Conservation (phyloP, 2,797 vertebrate species). For the Pangasius krempfi region DNA sequence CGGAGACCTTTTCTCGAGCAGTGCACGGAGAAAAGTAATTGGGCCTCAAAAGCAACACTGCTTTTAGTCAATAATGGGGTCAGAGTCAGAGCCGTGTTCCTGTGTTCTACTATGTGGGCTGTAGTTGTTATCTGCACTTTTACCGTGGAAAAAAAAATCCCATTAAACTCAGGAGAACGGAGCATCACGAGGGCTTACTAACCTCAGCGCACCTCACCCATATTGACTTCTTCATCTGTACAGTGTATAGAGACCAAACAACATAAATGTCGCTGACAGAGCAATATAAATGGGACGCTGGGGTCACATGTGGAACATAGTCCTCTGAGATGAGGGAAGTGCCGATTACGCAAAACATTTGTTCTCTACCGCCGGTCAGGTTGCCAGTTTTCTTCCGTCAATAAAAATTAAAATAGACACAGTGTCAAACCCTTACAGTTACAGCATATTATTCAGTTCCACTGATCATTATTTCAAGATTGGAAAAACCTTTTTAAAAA, state of each 20-base stretch:
- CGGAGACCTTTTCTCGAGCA: constrained; percentile 19
- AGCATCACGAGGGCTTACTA: constrained; percentile 12
- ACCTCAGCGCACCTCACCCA: constrained; percentile 17
- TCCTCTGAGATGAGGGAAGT: not conserved
- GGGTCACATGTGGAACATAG: not conserved
- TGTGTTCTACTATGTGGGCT: constrained; percentile 30
- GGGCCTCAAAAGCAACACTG: constrained; percentile 28
- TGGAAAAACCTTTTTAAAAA: not conserved
- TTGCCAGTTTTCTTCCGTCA: constrained; percentile 9
- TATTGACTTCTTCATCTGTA: constrained; percentile 26
- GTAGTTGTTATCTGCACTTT: constrained; percentile 41
- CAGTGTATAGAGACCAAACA: not conserved
- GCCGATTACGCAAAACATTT: not conserved
- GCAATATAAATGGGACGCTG: constrained; percentile 19
- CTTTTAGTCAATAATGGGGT: constrained; percentile 47
- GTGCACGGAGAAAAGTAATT: constrained; percentile 25
- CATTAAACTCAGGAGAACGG: constrained; percentile 30
- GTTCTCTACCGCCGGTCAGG: not conserved
- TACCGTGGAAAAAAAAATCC: constrained; percentile 20
- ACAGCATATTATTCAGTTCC: not conserved
- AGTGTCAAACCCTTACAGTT: not conserved
- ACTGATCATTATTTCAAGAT: not conserved
- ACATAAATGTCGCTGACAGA: constrained; percentile 9
- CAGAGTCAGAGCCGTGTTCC: constrained; percentile 22
- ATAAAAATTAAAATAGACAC: not conserved